A percentile compares a stretch with the other conserved stretches of the same genome.
Evolutionary conservation across 2,888 invertebrate species (phyloP).

Genomic region (Elgonia sp.): DNA sequence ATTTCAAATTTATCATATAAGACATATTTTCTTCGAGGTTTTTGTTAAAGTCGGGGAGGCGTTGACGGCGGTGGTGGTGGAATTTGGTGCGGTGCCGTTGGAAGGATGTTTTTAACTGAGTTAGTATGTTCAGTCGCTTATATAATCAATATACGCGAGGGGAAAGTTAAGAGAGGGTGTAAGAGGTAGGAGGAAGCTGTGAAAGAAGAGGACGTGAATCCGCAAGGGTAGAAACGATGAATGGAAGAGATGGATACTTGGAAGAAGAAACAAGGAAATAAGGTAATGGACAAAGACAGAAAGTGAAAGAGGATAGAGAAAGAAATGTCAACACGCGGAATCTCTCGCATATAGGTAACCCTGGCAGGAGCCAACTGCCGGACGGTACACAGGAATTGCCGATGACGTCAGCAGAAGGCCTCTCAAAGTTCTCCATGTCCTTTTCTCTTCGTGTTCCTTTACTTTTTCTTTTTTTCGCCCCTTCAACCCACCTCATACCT

Average conservation of each 20-base stretch:
- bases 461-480: constrained; percentile 49
- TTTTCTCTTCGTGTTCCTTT: constrained; percentile 66
- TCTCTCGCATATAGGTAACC: constrained; percentile 58
- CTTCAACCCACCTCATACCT: constrained; percentile 21
- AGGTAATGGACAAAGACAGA: constrained; percentile 21
- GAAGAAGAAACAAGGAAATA: background rate
- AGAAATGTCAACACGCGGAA: constrained; percentile 54
- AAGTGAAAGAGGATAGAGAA: constrained; percentile 33
- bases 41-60: constrained; percentile 29
- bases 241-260: constrained; percentile 41
- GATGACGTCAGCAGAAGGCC: constrained; percentile 84
- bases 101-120: constrained; percentile 84
- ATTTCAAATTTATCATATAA: constrained; percentile 38
- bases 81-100: constrained; percentile 75
- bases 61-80: constrained; percentile 70
- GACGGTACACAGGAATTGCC: constrained; percentile 82
- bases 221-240: constrained; percentile 61
- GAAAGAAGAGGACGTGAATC: constrained; percentile 68
- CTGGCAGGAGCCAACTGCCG: constrained; percentile 82
- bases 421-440: constrained; percentile 71
- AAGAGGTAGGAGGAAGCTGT: constrained; percentile 66
- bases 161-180: constrained; percentile 77
- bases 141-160: constrained; percentile 86
- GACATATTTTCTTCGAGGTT: constrained; percentile 67
- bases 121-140: constrained; percentile 85